Conservation (phyloP, 2,797 vertebrate species). For the Lemur catta region DNA sequence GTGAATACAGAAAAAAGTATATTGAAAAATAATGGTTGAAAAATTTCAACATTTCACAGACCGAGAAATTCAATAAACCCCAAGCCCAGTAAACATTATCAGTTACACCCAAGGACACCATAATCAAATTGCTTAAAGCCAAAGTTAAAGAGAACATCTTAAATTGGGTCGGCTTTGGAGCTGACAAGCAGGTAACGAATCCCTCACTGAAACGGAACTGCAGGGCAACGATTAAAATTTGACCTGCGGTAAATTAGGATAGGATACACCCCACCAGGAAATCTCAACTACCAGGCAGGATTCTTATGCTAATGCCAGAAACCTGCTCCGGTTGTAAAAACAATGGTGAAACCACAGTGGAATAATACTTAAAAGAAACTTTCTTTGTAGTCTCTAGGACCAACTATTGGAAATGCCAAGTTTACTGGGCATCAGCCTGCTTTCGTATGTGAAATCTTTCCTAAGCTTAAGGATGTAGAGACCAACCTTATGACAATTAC, state of each 20-base stretch:
- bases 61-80: neutral
- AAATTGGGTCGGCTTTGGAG: neutral
- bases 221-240: neutral
- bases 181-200: neutral
- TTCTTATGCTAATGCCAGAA: too few species aligned
- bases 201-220: fast-evolving
- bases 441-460: too few species aligned
- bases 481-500: too few species aligned
- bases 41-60: neutral
- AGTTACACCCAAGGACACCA: neutral
- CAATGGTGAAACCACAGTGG: too few species aligned
- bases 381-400: too few species aligned
- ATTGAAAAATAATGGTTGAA: neutral
- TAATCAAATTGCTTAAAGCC: neutral
- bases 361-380: too few species aligned
- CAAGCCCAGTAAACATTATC: neutral
- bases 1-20: neutral
- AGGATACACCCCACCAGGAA: too few species aligned
- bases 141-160: neutral
- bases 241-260: neutral
- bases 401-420: too few species aligned
- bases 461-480: too few species aligned
- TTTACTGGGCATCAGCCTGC: too few species aligned
- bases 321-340: too few species aligned
- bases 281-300: too few species aligned